Base-by-base conservation (phyloP, 2,113 vertebrate genomes). In the Carettochelys insculpta region DNA sequence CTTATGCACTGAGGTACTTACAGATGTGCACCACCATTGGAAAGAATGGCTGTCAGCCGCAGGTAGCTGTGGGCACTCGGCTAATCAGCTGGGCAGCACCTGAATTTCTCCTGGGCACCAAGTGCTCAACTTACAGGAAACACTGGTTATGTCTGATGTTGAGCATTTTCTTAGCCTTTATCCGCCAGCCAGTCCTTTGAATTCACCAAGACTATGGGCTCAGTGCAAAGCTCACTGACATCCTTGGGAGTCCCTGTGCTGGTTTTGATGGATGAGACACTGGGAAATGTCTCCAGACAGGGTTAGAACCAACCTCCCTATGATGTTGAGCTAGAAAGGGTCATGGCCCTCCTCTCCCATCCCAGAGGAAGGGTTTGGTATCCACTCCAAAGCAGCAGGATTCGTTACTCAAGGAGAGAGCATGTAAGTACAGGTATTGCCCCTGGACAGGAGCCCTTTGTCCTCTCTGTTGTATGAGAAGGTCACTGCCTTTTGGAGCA, bases 401-500 rank as follows among this genome's bases (percentile, higher is more conserved):
- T 34, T 47, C 3, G 38, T 68, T 34, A 12, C 29, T 34, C 31
- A 20, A 48, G 48, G 76, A 34, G 7, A 13, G 19, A 77, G 20
- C 29, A 22, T 8, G 47, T 48, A 17, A 17, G 54, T 65, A 2
- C 38, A 54, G n/a, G 7, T 54, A 5, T 25, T 2, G 0, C 1
- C 0, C 31, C 9, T 34, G 25, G 5, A 25, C 50, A 41, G 56
- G 54, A 53, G 31, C 52, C 29, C 20, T n/a, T 41, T 6, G 11
- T 19, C 17, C 27, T 68, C 22, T 0, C 1, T 1, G 31, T 4
- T 34, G 38, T 51, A 75, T 45, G 25, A 75, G 71, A 75, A 29
- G 41, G 41, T n/a, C 83, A 53, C 38, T 3, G 86, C 0, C 0
- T 84, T 53, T 41, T 1, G 48, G 76, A 17, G 27, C 8, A 41